A percentile compares a stretch with the other conserved stretches of the same genome.
Evolutionary conservation across 1,140 invertebrate genomes (phyloP).

Genomic region (Bombus sibiricus): DNA sequence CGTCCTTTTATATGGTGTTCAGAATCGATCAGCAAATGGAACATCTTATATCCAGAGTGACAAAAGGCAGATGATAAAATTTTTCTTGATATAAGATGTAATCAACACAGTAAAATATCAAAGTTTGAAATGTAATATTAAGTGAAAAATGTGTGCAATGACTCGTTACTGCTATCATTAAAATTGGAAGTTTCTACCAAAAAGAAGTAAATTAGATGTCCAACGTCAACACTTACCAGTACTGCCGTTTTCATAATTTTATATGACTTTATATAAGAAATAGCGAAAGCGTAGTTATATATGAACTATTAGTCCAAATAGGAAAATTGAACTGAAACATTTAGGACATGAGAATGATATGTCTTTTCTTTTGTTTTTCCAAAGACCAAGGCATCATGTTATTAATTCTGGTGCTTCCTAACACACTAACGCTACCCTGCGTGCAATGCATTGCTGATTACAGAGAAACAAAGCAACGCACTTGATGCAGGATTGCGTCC

Average conservation of each 20-base stretch:
- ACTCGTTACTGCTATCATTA: conserved; percentile 27
- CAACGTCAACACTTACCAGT: conserved; percentile 51
- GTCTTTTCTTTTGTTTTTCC: neutral
- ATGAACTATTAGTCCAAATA: conserved; percentile 5
- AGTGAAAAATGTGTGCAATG: conserved; percentile 28
- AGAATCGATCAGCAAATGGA: conserved; percentile 79
- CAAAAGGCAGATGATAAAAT: conserved; percentile 74
- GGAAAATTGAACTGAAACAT: conserved; percentile 16
- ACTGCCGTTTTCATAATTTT: conserved; percentile 66
- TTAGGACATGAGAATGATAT: neutral
- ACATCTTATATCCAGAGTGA: conserved; percentile 72
- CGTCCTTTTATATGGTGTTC: conserved; percentile 77
- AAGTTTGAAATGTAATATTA: conserved; percentile 36
- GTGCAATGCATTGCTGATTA: conserved; percentile 82
- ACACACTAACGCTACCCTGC: conserved; percentile 81
- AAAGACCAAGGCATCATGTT: conserved; percentile 8
- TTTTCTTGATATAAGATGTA: conserved; percentile 42
- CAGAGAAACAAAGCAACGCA: conserved; percentile 79
- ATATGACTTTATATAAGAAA: conserved; percentile 54
- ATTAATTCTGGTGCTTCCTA: conserved; percentile 67
- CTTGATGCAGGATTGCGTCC: conserved; percentile 82
- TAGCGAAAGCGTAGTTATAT: neutral
- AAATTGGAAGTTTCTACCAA: conserved; percentile 9
- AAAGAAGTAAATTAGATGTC: neutral
- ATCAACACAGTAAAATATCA: conserved; percentile 54